phyloP scores from a whole-genome alignment of 2,113 vertebrate species.

The Tamias sibiricus region DNA sequence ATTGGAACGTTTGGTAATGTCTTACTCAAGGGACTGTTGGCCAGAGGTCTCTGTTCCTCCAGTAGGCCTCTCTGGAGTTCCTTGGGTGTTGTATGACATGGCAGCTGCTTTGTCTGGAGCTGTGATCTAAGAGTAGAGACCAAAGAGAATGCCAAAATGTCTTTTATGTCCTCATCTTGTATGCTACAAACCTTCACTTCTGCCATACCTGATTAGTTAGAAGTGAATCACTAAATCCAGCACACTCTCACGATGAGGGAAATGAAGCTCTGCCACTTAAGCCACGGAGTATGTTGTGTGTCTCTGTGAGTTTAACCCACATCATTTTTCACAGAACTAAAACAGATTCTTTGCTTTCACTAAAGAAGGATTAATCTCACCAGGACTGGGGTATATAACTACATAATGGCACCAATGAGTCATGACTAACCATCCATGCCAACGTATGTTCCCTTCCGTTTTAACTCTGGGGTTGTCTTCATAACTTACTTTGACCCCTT shows the following conservation, averaged over 20 bases:
- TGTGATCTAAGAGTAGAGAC: not conserved
- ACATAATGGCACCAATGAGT: not conserved
- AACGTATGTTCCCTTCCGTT: not conserved
- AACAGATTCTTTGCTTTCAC: not conserved
- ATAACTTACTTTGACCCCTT: not conserved
- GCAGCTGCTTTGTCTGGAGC: not conserved
- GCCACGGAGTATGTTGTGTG: not conserved
- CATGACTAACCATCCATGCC: not conserved
- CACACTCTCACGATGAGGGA: not conserved
- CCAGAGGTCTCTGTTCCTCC: too few species aligned
- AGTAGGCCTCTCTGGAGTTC: not conserved
- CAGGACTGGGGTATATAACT: not conserved
- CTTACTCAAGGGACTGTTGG: not conserved
- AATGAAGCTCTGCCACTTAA: not conserved
- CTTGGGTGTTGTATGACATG: not conserved
- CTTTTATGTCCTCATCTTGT: not conserved
- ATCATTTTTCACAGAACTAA: not conserved
- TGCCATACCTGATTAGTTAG: not conserved
- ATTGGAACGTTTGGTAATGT: not conserved
- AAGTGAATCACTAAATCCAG: not conserved
- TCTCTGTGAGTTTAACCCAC: not conserved
- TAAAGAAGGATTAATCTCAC: not conserved
- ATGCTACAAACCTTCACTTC: not conserved
- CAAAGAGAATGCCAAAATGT: not conserved
- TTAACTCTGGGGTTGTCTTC: not conserved